phyloP scores from a whole-genome alignment of 92 coral and sea anemone species.

The Porites rus region DNA sequence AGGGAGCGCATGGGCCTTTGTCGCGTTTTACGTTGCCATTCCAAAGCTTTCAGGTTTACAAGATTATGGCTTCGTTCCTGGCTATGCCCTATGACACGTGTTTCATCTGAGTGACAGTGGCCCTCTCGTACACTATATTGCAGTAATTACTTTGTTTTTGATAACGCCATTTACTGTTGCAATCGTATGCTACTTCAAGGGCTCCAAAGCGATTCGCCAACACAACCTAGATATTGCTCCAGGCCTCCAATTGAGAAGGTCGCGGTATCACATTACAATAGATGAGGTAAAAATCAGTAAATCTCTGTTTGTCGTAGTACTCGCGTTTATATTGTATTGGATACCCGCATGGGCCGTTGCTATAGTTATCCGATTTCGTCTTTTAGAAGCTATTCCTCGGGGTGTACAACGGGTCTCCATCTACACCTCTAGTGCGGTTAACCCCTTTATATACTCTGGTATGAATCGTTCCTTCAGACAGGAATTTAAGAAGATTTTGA shows the following conservation, averaged over 20 bases:
- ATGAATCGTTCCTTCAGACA: conserved; percentile 40
- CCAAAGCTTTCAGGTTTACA: conserved; percentile 8
- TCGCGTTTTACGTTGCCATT: conserved; percentile 15
- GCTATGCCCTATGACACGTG: conserved; percentile 32
- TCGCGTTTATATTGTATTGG: conserved; percentile 33
- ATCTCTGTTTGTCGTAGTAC: conserved; percentile 26
- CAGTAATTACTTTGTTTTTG: conserved; percentile 15
- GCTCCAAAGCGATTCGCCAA: not conserved
- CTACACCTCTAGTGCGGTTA: conserved; percentile 17
- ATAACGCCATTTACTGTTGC: not conserved
- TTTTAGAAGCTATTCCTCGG: not conserved
- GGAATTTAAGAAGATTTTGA: conserved; percentile 32
- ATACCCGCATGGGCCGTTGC: conserved; percentile 28
- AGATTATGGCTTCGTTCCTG: conserved; percentile 19
- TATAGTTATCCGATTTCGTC: conserved; percentile 3
- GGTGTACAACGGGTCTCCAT: conserved; percentile 1
- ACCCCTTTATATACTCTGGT: conserved; percentile 36
- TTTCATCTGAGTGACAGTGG: not conserved
- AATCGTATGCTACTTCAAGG: conserved; percentile 11
- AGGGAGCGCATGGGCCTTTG: conserved; percentile 9
- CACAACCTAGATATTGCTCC: conserved; percentile 21
- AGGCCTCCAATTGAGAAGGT: not conserved
- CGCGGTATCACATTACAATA: not conserved
- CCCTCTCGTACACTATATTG: not conserved
- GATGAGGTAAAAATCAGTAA: conserved; percentile 24